Evolutionary conservation across 2,888 invertebrate species (phyloP).

Genomic region (Drosophila diplacantha): DNA sequence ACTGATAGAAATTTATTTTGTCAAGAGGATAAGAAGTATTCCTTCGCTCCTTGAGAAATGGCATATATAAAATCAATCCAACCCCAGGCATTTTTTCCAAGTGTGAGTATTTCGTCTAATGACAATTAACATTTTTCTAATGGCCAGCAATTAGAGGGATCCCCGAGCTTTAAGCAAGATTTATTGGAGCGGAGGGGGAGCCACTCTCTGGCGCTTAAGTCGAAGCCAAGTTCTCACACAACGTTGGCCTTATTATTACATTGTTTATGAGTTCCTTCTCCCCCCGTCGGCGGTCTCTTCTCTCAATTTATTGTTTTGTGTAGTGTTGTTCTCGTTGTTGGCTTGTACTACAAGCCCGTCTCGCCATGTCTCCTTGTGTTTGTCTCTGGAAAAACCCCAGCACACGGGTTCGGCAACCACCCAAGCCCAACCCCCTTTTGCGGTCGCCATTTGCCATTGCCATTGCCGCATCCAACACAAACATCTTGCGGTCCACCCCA

Average conservation of each 20-base stretch:
- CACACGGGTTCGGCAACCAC: background rate
- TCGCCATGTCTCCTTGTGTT: slow-evolving; percentile 65
- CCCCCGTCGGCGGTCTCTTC: slow-evolving; percentile 28
- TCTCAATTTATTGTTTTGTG: slow-evolving; percentile 62
- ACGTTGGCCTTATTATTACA: slow-evolving; percentile 67
- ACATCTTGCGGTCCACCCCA: slow-evolving; percentile 52
- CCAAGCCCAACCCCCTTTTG: slow-evolving; percentile 12
- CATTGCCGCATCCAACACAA: slow-evolving; percentile 15
- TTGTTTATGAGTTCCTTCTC: slow-evolving; percentile 59
- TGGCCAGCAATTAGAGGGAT: slow-evolving; percentile 61
- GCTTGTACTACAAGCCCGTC: slow-evolving; percentile 67
- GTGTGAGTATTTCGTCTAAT: slow-evolving; percentile 38
- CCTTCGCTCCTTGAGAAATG: background rate
- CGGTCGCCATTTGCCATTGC: slow-evolving; percentile 53
- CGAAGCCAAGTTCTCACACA: slow-evolving; percentile 37
- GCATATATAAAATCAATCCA: background rate
- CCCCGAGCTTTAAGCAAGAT: slow-evolving; percentile 61
- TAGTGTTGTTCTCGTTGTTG: slow-evolving; percentile 45
- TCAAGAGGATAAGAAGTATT: too few relatives aligned
- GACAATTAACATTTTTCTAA: slow-evolving; percentile 69
- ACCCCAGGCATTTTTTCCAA: background rate
- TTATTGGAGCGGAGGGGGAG: slow-evolving; percentile 49
- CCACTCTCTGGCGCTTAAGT: slow-evolving; percentile 22
- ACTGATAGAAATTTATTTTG: background rate
- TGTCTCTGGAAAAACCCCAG: slow-evolving; percentile 18